Evolutionary conservation across 2,797 vertebrate species (phyloP), one percentile per base, ranked within the genome.

Genomic region (Oreochromis grahami): DNA sequence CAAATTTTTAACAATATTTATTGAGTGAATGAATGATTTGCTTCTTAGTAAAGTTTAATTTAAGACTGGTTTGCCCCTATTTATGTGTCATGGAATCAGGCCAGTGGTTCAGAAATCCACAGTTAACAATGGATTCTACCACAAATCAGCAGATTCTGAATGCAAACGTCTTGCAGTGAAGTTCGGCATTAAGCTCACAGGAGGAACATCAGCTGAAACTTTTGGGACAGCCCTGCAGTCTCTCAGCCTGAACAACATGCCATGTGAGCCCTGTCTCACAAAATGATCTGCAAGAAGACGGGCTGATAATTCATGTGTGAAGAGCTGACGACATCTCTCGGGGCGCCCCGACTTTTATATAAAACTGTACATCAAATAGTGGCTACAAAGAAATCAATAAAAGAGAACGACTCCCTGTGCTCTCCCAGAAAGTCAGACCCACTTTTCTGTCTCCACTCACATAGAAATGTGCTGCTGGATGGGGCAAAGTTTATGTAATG

Each of bases 401-500:
- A 68, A 41, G 5, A 34, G 56, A 60, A 41, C 3, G 63, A 24
- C 12, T 68, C 36, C 36, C 19, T 14, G 0, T 38, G n/a, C 1
- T 41, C 2, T 70, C 38, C 15, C 65, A 70, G 65, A 70, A 26
- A 70, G 65, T 70, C n/a, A 43, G 38, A 26, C 65, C 13, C 41
- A 11, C 21, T 45, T 45, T 45, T 17, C 14, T 5, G 11, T 77
- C 55, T 58, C 36, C 0, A 2, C 78, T 80, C 26, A 72, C 7
- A 5, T 29, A 36, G 48, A 52, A 65, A 77, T 10, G 17, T 53
- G 12, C 48, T 55, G 74, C 68, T 68, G 68, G 56, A 63, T 26
- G 34, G n/a, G 8, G 24, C 48, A 53, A n/a, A n/a, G n/a, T 29
- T 87, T 12, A 43, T 65, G 56, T 74, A 55, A 79, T 24, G 3